Evolutionary conservation across 2,797 vertebrate genomes (phyloP).

Genomic region (Ambastaia sidthimunki): DNA sequence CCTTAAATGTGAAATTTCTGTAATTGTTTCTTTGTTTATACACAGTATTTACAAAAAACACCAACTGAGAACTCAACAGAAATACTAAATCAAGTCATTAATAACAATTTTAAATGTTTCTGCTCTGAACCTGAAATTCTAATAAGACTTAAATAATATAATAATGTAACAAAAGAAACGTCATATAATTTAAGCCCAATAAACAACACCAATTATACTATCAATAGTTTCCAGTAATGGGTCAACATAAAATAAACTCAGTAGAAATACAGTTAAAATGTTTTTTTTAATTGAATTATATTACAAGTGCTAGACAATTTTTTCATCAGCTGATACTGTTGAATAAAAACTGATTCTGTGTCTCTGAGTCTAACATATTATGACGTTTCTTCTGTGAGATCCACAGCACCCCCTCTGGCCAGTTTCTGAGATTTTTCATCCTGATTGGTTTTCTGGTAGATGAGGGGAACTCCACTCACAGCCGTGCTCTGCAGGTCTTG

Average conservation of each 20-base stretch:
- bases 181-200: not conserved
- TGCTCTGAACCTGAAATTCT: not conserved
- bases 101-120: not conserved
- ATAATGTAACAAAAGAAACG: not conserved
- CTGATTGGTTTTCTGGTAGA: slow-evolving; percentile 68
- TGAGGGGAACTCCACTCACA: slow-evolving; percentile 64
- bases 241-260: too few species aligned
- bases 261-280: too few species aligned
- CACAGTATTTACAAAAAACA: not conserved
- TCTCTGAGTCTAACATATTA: slow-evolving; percentile 16
- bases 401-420: slow-evolving; percentile 60
- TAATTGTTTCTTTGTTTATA: not conserved
- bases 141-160: not conserved
- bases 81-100: slow-evolving; percentile 8
- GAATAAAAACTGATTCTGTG: not conserved
- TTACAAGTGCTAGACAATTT: too few species aligned
- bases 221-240: not conserved
- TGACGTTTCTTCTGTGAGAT: slow-evolving; percentile 51
- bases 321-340: not conserved
- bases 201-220: not conserved
- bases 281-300: too few species aligned
- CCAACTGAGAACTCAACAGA: not conserved
- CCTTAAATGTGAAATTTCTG: not conserved
- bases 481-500: slow-evolving; percentile 63
- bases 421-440: slow-evolving; percentile 55